Evolutionary conservation across 2,797 vertebrate species (phyloP), one percentile per base, ranked within the genome.

Genomic region (Malurus splendens): DNA sequence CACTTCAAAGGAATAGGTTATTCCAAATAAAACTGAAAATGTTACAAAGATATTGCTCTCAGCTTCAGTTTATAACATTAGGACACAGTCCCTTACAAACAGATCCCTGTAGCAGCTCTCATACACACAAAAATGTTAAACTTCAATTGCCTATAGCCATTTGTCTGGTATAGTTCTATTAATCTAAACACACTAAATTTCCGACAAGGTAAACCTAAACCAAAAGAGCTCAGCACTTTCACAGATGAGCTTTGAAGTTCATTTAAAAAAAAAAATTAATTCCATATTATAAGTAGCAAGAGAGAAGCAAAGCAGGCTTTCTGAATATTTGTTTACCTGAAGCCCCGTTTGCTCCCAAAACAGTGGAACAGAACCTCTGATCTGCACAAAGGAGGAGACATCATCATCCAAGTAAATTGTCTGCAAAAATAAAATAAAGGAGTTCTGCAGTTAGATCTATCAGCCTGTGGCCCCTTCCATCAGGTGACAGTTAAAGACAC

Each of bases 371-470:
- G 97, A 98, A 47, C 98, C 97, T 92, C 98, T 95, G 93, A 98
- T 96, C 92, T 98, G 97, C 84, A 98, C 96, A 92, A 98, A 98
- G 54, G 97, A 98, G 33, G 98, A 98, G 52, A 98, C 86, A 9
- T 97, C 97, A 82, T 97, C 97, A 78, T 98, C 97, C 96, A 98
- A 95, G 96, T 97, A 97, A 87, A 98, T 97, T 6, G 97, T 96
- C 98, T 98, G 95, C 8, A 50, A 88, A 86, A 50, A 64, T 20
- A 85, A 82, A 93, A 88, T 33, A 71, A 87, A 84, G 42, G 72
- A 62, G 51, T 66, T 93, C 88, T 65, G 87, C 93, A 92, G 81
- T 95, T 93, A 96, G 89, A 93, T 56, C 9, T 62, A 52, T 57
- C 18, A 38, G 94, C 41, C 73, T 73, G 27, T 45, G 65, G 73